phyloP scores from a whole-genome alignment of 2,113 vertebrate genomes.

The Boulengerochromis microlepis region DNA sequence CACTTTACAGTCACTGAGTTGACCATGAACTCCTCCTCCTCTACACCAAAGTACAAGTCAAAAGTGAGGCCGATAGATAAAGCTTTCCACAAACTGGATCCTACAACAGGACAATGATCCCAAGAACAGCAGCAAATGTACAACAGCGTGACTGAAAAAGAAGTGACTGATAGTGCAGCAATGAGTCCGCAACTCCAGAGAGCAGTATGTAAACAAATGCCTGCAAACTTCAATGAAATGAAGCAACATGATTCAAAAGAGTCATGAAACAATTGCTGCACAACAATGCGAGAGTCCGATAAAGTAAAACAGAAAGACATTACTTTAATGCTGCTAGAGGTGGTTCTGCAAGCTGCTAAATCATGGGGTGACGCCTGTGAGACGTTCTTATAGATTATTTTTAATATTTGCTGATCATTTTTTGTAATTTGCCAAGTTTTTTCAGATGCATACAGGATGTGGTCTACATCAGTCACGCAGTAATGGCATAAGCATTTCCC shows the following conservation, averaged over 20 bases:
- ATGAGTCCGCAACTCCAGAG: neutral
- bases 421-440: neutral
- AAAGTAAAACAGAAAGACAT: neutral
- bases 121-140: neutral
- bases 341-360: neutral
- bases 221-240: neutral
- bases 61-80: neutral
- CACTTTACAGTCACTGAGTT: neutral
- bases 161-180: neutral
- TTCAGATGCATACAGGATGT: neutral
- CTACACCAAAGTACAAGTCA: neutral
- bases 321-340: neutral
- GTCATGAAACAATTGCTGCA: neutral
- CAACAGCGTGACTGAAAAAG: neutral
- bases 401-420: neutral
- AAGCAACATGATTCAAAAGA: neutral
- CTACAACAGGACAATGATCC: neutral
- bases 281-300: neutral
- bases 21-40: neutral
- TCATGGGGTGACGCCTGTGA: accelerated
- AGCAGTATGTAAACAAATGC: neutral
- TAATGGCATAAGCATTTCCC: neutral
- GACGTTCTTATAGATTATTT: neutral
- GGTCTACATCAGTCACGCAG: neutral
- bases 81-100: neutral